Evolutionary conservation across 2,797 vertebrate genomes (phyloP).

Genomic region (Pogoniulus pusillus): DNA sequence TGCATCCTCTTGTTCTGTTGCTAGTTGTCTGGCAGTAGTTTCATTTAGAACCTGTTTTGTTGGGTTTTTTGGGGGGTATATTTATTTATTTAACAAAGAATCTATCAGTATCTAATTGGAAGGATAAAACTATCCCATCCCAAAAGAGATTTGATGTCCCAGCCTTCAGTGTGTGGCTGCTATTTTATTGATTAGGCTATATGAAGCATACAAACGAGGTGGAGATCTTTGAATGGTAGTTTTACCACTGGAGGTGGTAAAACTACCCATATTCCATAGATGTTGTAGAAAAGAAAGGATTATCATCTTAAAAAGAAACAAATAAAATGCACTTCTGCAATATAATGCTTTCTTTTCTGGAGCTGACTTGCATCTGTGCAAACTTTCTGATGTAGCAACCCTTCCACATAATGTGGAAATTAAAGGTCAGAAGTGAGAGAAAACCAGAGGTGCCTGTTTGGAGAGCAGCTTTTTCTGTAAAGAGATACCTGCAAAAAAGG

Average conservation of each 20-base stretch:
- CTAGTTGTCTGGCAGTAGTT: background rate
- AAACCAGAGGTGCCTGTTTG: background rate
- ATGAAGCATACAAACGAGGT: constrained; percentile 13
- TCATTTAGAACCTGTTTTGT: background rate
- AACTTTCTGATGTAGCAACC: background rate
- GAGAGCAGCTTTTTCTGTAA: background rate
- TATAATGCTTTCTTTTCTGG: background rate
- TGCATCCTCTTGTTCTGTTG: too few species aligned
- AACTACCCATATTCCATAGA: constrained; percentile 72
- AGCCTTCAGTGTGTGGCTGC: background rate
- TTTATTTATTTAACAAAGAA: background rate
- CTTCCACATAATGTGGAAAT: background rate
- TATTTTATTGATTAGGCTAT: background rate
- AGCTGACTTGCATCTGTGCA: background rate
- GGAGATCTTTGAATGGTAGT: constrained; percentile 41
- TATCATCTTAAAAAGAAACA: background rate
- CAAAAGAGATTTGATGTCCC: background rate
- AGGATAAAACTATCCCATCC: background rate
- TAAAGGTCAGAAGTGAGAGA: background rate
- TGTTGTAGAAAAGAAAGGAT: background rate
- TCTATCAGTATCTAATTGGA: background rate
- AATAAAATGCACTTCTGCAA: background rate
- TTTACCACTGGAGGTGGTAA: constrained; percentile 80
- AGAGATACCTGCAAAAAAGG: background rate
- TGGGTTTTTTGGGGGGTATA: too few species aligned